These are phyloP conservation scores for Pteronura brasiliensis DNA, from an alignment of 2,113 vertebrate genomes.

Conservation along the genomic window DNA sequence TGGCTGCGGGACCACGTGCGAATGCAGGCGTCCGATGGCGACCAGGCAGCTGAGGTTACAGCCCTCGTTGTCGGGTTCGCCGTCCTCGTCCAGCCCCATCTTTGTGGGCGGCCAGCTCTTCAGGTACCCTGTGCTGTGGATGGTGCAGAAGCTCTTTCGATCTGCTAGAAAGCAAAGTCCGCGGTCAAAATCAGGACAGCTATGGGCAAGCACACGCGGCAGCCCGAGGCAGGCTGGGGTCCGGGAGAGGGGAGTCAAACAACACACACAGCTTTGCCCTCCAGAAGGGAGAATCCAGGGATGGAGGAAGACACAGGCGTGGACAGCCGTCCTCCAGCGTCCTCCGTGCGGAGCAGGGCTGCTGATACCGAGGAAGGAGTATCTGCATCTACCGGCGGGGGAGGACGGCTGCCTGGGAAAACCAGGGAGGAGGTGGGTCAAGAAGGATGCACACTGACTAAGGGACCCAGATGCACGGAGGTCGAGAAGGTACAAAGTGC, in stretches of 20 bases:
- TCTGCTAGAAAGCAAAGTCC: slow-evolving; percentile 85
- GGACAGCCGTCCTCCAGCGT: background rate
- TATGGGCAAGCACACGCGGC: background rate
- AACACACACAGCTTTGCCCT: background rate
- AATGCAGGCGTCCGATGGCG: slow-evolving; percentile 96
- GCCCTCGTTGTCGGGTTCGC: slow-evolving; percentile 96
- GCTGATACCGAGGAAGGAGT: background rate
- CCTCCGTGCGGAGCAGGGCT: background rate
- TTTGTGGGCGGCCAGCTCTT: slow-evolving; percentile 99
- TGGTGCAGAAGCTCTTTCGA: slow-evolving; percentile 99
- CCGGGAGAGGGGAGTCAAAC: background rate
- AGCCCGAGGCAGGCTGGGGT: background rate
- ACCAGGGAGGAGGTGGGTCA: background rate
- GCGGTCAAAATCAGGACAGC: background rate
- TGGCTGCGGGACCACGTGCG: slow-evolving; percentile 93
- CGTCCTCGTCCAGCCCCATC: slow-evolving; percentile 98
- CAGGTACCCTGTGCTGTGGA: slow-evolving; percentile 98
- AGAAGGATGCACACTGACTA: background rate
- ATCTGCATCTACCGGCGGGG: background rate
- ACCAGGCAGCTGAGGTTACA: slow-evolving; percentile 99
- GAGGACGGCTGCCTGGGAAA: background rate
- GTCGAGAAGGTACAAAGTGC: background rate
- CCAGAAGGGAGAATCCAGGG: background rate
- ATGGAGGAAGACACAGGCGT: background rate
- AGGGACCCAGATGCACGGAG: background rate